A percentile compares a stretch with the other conserved stretches of the same genome.
phyloP scores from a whole-genome alignment of 2,113 vertebrate species.

The Pygoscelis adeliae region DNA sequence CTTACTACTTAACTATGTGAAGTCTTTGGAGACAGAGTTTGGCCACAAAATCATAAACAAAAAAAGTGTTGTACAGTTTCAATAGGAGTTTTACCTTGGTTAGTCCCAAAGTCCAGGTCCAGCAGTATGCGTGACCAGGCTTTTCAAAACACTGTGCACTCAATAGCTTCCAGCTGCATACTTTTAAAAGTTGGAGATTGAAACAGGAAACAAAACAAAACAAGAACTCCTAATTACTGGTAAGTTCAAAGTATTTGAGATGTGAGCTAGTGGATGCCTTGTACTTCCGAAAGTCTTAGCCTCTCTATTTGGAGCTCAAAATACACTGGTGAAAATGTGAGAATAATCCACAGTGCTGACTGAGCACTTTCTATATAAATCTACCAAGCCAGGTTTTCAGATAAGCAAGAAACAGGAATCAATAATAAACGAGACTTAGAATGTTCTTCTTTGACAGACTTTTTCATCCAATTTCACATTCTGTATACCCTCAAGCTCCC shows the following conservation, averaged over 20 bases:
- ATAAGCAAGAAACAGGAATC: slow-evolving; percentile 18
- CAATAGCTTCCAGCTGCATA: neutral
- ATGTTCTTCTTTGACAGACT: neutral
- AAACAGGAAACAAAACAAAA: neutral
- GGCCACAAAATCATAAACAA: neutral
- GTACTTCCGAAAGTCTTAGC: neutral
- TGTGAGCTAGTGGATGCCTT: neutral
- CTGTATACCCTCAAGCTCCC: neutral
- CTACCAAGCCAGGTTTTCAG: neutral
- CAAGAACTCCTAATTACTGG: neutral
- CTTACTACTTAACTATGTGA: neutral
- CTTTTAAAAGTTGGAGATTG: neutral
- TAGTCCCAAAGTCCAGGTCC: neutral
- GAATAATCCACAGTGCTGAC: neutral
- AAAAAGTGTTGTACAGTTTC: neutral
- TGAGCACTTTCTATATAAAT: neutral
- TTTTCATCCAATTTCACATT: neutral
- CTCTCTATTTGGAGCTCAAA: neutral
- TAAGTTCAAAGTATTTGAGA: neutral
- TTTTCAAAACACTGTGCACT: neutral
- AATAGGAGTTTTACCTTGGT: neutral
- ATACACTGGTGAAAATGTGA: neutral
- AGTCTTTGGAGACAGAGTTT: neutral
- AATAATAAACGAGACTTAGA: neutral
- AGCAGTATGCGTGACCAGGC: neutral